Percentiles rank a stretch among this genome's conserved stretches.
Conservation (phyloP, 2,888 invertebrate species). For the Ashinkailepas kermadecensis region DNA sequence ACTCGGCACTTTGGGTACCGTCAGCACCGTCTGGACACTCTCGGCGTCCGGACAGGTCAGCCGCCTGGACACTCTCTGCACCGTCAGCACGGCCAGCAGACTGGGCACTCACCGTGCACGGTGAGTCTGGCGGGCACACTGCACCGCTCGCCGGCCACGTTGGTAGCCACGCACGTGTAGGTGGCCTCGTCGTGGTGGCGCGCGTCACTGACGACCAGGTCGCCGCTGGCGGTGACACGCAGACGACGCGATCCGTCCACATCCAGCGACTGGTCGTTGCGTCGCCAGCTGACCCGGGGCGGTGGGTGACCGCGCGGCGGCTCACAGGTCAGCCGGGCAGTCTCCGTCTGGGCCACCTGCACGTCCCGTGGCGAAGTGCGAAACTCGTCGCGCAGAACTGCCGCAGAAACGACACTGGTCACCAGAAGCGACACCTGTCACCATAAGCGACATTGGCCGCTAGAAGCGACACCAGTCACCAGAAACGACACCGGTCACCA, state of each 20-base stretch:
- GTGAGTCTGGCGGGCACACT: constrained; percentile 36
- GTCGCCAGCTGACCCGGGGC: constrained; percentile 79
- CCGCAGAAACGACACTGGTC: neutral
- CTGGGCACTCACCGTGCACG: constrained; percentile 36
- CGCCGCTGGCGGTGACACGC: constrained; percentile 35
- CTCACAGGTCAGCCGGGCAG: constrained; percentile 74
- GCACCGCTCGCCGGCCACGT: constrained; percentile 38
- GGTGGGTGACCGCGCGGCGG: constrained; percentile 86
- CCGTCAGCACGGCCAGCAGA: no score
- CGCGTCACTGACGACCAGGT: constrained; percentile 40
- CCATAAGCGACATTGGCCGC: no score
- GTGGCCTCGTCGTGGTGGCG: constrained; percentile 41
- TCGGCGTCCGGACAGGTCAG: no score
- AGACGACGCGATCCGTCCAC: constrained; percentile 46
- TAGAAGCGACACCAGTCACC: no score
- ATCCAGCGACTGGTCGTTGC: constrained; percentile 69
- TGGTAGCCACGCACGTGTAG: constrained; percentile 43
- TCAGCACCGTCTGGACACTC: no score
- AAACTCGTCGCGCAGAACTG: constrained; percentile 84
- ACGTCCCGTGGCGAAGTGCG: constrained; percentile 73
- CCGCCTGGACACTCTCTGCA: no score
- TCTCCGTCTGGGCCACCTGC: constrained; percentile 77
- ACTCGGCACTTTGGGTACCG: no score
- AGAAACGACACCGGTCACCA: no score
- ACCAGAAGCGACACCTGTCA: no score